Evolutionary conservation across 2,888 invertebrate genomes (phyloP), one percentile per base, ranked within the genome.

Genomic region (Pristionchus japonicus): DNA sequence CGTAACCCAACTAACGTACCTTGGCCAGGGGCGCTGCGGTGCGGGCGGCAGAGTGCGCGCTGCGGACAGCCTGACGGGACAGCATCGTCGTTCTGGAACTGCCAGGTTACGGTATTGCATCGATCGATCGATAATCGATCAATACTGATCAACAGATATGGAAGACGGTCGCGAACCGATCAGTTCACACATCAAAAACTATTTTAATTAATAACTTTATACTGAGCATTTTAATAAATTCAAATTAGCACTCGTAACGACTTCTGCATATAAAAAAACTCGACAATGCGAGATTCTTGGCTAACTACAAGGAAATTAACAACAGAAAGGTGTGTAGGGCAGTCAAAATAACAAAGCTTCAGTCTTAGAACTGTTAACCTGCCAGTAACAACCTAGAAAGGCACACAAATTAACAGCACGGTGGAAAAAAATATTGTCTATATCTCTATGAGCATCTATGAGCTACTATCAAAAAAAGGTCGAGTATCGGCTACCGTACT

Each of bases 31-130:
- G 88, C 17, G 86, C 85, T 15, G 84, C 83, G 13, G 89, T 83
- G 77, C 77, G 77, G 43, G 77, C 77, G 47, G 90, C 89, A 23
- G 90, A 89, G 61, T 89, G 88, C 52, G 91, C 91, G 70, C 89
- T 89, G 40, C 92, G 92, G 43, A 92, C 88, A 40, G 90, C 87
- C 47, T 91, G 90, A 67, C 91, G 91, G 88, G 89, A 89, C 89
- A 91, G 84, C 91, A 91, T 91, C 49, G 4, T 57, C 57, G 57
- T 20, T 57, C 57, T 57, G 57, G n/a, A 57, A 43, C 6, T 23
- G 23, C 3, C 6, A 20, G 57, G 23, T 57, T 57, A n/a, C 57
- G 57, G 57, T 57, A n/a, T 3, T 9, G 9, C 43, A 43, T 43
- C 43, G 43, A 77, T 40, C 40, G 20, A 20, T 77, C 20, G 23